Percentiles rank a stretch among this genome's conserved stretches.
Evolutionary conservation across 2,797 vertebrate species (phyloP).

Genomic region (Crypturellus tataupa): DNA sequence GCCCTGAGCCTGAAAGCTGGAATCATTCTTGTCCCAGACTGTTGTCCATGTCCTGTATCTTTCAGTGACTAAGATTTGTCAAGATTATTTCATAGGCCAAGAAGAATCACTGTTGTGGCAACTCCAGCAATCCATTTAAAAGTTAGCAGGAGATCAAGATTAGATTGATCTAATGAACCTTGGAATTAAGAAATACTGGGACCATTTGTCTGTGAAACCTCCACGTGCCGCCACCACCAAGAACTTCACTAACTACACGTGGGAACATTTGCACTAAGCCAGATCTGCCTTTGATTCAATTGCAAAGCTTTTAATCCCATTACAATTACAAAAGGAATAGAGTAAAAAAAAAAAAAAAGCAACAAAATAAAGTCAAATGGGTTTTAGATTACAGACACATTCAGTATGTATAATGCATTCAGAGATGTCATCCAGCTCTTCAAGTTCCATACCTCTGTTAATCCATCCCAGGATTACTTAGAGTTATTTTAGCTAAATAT

Average conservation of each 20-base stretch:
- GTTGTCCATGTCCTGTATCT: background rate
- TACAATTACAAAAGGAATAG: conserved; percentile 13
- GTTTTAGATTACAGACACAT: background rate
- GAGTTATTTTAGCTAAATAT: conserved; percentile 61
- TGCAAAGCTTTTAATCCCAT: conserved; percentile 20
- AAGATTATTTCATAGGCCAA: background rate
- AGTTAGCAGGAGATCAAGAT: background rate
- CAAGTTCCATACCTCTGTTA: conserved; percentile 32
- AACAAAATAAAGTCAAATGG: background rate
- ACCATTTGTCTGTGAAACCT: background rate
- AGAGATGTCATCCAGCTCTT: background rate
- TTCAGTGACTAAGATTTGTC: background rate
- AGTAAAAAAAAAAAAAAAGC: conserved; percentile 5
- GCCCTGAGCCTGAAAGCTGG: background rate
- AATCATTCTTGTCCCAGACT: background rate
- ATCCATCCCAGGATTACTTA: conserved; percentile 23
- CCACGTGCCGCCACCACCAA: too few relatives aligned
- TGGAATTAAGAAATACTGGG: background rate
- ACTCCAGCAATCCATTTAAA: background rate
- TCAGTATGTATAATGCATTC: background rate
- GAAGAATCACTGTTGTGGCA: background rate
- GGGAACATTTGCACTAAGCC: background rate
- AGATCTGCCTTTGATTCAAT: background rate
- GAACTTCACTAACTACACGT: background rate
- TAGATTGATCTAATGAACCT: background rate